A percentile compares a stretch with the other conserved stretches of the same genome.
phyloP scores from a whole-genome alignment of 2,113 vertebrate species.

The Myanophis thanlyinensis region DNA sequence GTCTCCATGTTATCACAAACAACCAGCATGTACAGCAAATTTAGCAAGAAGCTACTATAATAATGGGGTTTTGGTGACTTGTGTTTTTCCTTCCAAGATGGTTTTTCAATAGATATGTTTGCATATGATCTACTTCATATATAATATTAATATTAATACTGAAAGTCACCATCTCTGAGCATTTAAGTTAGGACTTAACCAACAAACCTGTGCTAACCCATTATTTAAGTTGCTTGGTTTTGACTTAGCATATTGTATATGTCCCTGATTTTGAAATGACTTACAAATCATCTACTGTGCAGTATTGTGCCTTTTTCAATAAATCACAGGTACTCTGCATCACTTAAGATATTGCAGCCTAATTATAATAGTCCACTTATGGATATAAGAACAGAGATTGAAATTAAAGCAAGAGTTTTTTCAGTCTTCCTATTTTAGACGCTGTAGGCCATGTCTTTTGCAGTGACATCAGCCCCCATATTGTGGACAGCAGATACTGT shows the following conservation, averaged over 20 bases:
- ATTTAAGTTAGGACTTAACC: background rate
- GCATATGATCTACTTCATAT: background rate
- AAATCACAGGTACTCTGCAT: background rate
- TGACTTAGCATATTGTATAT: background rate
- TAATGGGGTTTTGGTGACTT: background rate
- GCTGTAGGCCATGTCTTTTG: background rate
- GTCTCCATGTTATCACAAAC: background rate
- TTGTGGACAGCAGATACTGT: background rate
- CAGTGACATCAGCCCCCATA: background rate
- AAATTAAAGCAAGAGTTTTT: background rate
- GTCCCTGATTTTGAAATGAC: background rate
- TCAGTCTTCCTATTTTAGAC: background rate
- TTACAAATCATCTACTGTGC: background rate
- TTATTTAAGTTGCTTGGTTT: background rate
- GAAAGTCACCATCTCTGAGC: background rate
- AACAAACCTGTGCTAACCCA: background rate
- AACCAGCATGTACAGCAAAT: background rate
- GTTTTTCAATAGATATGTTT: background rate
- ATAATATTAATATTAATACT: background rate
- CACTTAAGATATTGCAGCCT: background rate
- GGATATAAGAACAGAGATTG: background rate
- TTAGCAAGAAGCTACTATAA: background rate
- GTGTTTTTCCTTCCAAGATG: background rate
- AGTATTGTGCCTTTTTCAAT: background rate
- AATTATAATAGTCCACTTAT: background rate